Evolutionary conservation across 2,113 vertebrate species (phyloP).

Genomic region (Sphaerodactylus townsendi): DNA sequence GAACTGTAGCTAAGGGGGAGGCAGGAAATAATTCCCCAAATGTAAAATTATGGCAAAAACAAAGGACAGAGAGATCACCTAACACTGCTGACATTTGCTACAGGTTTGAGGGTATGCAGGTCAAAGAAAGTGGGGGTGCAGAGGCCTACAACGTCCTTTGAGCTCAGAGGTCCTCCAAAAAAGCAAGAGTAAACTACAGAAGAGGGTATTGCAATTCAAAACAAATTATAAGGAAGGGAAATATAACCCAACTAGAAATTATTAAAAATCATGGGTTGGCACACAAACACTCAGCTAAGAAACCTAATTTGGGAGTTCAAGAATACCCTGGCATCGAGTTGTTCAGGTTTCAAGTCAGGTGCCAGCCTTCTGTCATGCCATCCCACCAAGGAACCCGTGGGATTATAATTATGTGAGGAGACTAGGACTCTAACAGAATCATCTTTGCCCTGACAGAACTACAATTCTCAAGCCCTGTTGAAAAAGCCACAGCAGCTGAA

Average conservation of each 20-base stretch:
- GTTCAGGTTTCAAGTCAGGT: background rate
- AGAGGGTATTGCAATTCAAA: background rate
- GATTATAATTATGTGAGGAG: background rate
- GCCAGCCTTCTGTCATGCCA: background rate
- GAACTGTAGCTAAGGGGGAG: background rate
- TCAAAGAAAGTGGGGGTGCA: background rate
- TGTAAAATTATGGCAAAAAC: background rate
- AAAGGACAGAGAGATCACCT: background rate
- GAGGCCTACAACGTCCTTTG: background rate
- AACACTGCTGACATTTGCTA: background rate
- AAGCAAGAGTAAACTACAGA: background rate
- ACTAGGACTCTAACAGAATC: background rate
- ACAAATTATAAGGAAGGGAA: background rate
- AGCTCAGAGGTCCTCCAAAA: background rate
- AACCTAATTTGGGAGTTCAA: no score
- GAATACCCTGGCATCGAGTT: background rate
- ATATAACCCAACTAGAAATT: background rate
- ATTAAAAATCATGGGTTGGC: background rate
- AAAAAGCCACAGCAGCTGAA: background rate
- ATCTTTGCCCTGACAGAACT: background rate
- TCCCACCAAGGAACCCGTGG: background rate
- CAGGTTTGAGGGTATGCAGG: background rate
- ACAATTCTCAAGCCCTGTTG: background rate
- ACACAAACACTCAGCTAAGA: background rate
- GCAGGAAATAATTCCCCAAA: background rate